Evolutionary conservation across 2,113 vertebrate genomes (phyloP).

Genomic region (Junco hyemalis): DNA sequence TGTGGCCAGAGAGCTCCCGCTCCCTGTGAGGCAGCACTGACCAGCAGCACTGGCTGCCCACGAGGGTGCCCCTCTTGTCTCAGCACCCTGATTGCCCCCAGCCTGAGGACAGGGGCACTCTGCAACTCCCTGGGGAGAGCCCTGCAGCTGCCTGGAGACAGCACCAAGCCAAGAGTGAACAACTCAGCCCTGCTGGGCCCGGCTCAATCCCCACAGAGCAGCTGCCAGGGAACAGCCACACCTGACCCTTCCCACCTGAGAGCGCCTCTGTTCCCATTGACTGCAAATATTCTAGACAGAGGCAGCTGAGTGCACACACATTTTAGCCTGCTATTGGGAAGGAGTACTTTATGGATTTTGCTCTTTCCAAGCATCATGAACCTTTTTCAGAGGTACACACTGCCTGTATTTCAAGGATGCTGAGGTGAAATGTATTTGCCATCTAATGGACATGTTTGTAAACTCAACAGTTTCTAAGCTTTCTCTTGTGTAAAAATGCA

Average conservation of each 20-base stretch:
- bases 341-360: too few species aligned
- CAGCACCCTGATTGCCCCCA: neutral
- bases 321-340: too few species aligned
- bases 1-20: accelerated
- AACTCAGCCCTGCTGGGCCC: too few species aligned
- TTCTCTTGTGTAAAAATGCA: neutral
- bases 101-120: neutral
- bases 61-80: neutral
- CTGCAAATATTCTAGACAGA: too few species aligned
- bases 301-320: too few species aligned
- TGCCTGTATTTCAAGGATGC: too few species aligned
- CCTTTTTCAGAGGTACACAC: too few species aligned
- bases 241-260: too few species aligned
- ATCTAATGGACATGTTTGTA: neutral
- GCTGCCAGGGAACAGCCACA: too few species aligned
- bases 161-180: neutral
- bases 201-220: too few species aligned
- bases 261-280: too few species aligned
- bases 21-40: accelerated
- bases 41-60: neutral
- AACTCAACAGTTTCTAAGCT: neutral
- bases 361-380: too few species aligned
- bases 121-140: neutral
- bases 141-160: neutral
- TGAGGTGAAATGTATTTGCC: neutral